Conservation (phyloP, 1,140 invertebrate species). For the Brachionus rotundiformis region DNA sequence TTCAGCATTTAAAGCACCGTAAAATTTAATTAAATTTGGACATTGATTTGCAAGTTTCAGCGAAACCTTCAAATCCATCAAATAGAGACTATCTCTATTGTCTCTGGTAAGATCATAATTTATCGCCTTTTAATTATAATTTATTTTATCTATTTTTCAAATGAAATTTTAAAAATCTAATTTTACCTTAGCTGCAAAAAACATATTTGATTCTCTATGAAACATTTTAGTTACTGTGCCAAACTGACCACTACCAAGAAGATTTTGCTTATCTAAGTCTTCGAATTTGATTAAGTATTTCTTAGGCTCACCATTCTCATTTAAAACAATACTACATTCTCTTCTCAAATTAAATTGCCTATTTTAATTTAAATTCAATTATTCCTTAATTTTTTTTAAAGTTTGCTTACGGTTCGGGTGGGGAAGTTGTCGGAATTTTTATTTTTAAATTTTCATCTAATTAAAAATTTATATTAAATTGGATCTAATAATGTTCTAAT, state of each 20-base stretch:
- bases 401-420: not conserved
- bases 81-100: not conserved
- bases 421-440: not conserved
- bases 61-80: constrained; percentile 11
- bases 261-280: not conserved
- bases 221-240: constrained; percentile 36
- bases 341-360: not conserved
- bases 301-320: not conserved
- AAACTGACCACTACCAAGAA: constrained; percentile 15
- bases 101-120: not conserved
- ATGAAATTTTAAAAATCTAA: not conserved
- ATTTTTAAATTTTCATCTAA: not conserved
- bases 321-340: not conserved
- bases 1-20: constrained; percentile 11
- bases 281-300: constrained; percentile 6
- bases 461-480: too few relatives aligned
- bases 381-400: not conserved
- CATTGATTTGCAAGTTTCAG: not conserved
- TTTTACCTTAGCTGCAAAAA: constrained; percentile 41
- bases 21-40: constrained; percentile 11
- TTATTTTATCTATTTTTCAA: not conserved
- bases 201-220: constrained; percentile 2
- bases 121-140: not conserved
- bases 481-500: too few relatives aligned
- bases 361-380: not conserved